phyloP scores from a whole-genome alignment of 2,888 invertebrate genomes.

The Netelia melanura region DNA sequence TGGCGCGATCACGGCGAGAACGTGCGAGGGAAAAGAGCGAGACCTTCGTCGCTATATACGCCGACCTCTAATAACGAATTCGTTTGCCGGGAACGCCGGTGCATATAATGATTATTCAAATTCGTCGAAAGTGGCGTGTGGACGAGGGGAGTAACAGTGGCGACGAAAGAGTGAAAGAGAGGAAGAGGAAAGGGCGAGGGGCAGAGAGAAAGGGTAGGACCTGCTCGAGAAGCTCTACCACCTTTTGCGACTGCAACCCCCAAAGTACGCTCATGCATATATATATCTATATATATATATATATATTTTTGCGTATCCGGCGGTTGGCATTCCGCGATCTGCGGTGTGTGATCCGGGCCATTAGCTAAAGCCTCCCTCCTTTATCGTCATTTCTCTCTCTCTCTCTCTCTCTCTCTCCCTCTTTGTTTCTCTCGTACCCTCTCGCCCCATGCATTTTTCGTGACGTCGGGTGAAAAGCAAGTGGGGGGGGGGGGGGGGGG shows the following conservation, averaged over 20 bases:
- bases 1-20: constrained; percentile 28
- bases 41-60: constrained; percentile 32
- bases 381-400: constrained; percentile 50
- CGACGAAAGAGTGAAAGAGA: constrained; percentile 11
- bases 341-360: constrained; percentile 82
- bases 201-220: constrained; percentile 35
- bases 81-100: constrained; percentile 81
- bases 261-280: constrained; percentile 48
- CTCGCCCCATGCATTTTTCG: constrained; percentile 49
- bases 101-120: constrained; percentile 85
- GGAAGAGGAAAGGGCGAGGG: constrained; percentile 26
- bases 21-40: constrained; percentile 12
- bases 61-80: constrained; percentile 77
- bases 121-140: constrained; percentile 76
- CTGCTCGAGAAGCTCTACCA: constrained; percentile 57
- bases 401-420: constrained; percentile 33
- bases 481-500: too few relatives aligned
- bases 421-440: constrained; percentile 28
- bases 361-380: constrained; percentile 79
- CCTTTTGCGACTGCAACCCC: constrained; percentile 40
- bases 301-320: constrained; percentile 45
- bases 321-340: constrained; percentile 75
- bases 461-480: constrained; percentile 46
- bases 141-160: constrained; percentile 37
- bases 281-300: constrained; percentile 27